Evolutionary conservation across 2,797 vertebrate species (phyloP), one percentile per base, ranked within the genome.

Genomic region (Intellagama lesueurii): DNA sequence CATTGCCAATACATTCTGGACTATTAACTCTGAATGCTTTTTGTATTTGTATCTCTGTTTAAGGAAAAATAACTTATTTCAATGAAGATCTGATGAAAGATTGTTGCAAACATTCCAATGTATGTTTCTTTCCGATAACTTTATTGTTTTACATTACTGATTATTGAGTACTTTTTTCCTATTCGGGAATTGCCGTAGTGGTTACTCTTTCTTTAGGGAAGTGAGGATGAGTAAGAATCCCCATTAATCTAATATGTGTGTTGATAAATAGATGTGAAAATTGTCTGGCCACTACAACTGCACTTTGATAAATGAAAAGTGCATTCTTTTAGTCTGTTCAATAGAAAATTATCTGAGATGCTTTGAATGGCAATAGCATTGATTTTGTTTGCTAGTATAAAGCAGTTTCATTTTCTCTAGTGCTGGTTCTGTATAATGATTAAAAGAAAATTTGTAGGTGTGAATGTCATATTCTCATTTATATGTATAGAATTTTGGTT

Each of bases 261-360:
- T 30, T 24, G 49, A 72, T 64, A 85, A 85, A 85, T 30, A 73
- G 76, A 89, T n/a, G 68, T 80, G 83, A 79, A 87, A 92, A 92
- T 40, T 85, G 69, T 84, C 60, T 22, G 72, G 75, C 68, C 47
- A 56, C 30, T 66, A 73, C 86, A 87, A n/a, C 75, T 83, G 84
- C 84, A 79, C 81, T 80, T 75, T 80, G 68, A 87, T 84, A 87
- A 90, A 87, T 90, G 68, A 84, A 87, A 83, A 85, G 56, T 68
- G 81, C 68, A 52, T 90, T 84, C 68, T 80, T 90, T 87, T 79
- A n/a, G 24, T 49, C 40, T 68, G 73, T 52, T 84, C 49, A 70
- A 60, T 68, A 35, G 56, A 90, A 88, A 87, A 79, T 79, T 73
- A 81, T 87, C 49, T 24, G 73, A 75, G 68, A 47, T 75, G n/a